phyloP scores from a whole-genome alignment of 1,140 invertebrate species.

The Drosophila fuyamai region DNA sequence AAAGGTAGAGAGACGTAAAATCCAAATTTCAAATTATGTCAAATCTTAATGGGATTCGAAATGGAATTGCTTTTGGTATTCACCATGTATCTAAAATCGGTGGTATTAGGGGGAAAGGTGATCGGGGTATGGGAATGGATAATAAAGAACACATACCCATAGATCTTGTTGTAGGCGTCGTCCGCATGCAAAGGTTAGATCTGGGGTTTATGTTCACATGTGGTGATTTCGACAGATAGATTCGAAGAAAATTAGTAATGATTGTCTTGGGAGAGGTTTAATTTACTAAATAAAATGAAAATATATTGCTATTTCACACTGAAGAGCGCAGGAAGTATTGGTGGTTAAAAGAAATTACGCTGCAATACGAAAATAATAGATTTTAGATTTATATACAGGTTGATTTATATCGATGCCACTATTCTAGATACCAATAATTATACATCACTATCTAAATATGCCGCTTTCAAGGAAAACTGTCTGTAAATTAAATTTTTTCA shows the following conservation, averaged over 20 bases:
- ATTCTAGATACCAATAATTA: background rate
- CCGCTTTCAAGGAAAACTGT: conserved; percentile 10
- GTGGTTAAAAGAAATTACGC: no score
- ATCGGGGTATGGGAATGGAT: background rate
- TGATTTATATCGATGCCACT: background rate
- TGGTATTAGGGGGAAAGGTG: conserved; percentile 9
- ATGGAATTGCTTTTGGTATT: conserved; percentile 66
- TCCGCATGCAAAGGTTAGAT: conserved; percentile 22
- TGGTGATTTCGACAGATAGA: conserved; percentile 18
- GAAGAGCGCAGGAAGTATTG: background rate
- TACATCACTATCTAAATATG: background rate
- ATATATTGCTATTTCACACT: background rate
- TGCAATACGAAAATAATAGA: background rate
- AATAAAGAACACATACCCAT: conserved; percentile 15
- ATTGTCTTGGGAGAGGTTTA: conserved; percentile 18
- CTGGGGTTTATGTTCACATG: conserved; percentile 20
- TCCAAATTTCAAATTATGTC: conserved; percentile 71
- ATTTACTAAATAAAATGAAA: conserved; percentile 1
- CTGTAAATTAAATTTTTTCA: conserved; percentile 4
- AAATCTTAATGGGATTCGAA: conserved; percentile 80
- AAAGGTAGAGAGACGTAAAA: conserved; percentile 39
- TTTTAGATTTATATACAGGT: background rate
- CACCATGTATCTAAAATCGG: conserved; percentile 30
- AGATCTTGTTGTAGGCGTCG: conserved; percentile 42
- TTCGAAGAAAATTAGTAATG: conserved; percentile 12